phyloP scores from a whole-genome alignment of 2,113 vertebrate species.

The Leucopsar rothschildi region DNA sequence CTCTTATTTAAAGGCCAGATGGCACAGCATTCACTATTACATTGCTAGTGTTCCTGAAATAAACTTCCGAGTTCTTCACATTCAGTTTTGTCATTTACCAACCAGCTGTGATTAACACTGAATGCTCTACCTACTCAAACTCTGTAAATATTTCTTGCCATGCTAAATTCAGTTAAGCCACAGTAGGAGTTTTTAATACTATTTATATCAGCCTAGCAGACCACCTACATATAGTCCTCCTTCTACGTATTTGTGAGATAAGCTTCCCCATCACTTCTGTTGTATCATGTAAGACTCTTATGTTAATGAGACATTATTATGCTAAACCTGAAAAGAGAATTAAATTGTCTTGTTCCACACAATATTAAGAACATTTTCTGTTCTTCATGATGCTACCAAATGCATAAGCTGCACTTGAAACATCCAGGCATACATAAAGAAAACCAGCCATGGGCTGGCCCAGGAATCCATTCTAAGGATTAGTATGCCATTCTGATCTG shows the following conservation, averaged over 20 bases:
- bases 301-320: background rate
- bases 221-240: background rate
- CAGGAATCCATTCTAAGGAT: background rate
- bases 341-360: background rate
- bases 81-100: background rate
- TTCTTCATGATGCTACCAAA: background rate
- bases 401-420: background rate
- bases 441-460: background rate
- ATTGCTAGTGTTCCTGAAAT: background rate
- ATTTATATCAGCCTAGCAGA: background rate
- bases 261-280: background rate
- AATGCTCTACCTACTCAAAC: background rate
- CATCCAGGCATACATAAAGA: background rate
- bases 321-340: background rate
- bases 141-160: background rate
- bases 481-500: background rate
- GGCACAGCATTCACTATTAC: background rate
- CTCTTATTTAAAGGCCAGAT: background rate
- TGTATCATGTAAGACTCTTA: background rate
- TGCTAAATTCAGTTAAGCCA: slow-evolving; percentile 5
- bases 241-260: background rate
- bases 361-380: background rate
- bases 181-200: background rate
- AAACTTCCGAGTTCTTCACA: background rate
- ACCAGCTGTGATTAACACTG: background rate